phyloP scores from a whole-genome alignment of 2,888 invertebrate species.

The Cetonia aurata region DNA sequence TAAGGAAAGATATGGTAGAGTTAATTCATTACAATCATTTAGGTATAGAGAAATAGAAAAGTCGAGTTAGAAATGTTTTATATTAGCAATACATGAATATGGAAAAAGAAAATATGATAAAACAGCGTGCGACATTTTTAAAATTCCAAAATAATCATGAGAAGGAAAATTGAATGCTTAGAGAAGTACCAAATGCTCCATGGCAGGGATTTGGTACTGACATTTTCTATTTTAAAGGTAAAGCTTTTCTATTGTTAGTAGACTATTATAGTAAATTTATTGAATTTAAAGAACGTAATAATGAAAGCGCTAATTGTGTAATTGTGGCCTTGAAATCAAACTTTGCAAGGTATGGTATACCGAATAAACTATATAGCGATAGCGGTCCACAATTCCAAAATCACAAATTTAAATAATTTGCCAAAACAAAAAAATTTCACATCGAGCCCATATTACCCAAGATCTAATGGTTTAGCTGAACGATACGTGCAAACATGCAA shows the following conservation, averaged over 20 bases:
- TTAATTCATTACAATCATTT: constrained; percentile 31
- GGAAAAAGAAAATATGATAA: constrained; percentile 20
- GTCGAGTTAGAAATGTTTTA: constrained; percentile 7
- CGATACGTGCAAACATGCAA: constrained; percentile 9
- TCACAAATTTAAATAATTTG: constrained; percentile 25
- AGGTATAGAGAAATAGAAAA: constrained; percentile 32
- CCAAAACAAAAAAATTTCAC: constrained; percentile 18
- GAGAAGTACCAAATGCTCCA: constrained; percentile 24
- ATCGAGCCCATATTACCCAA: constrained; percentile 13
- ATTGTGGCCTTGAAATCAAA: constrained; percentile 34
- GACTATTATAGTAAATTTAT: constrained; percentile 33
- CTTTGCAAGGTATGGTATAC: constrained; percentile 39
- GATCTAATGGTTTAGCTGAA: constrained; percentile 10
- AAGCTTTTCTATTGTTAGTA: constrained; percentile 21
- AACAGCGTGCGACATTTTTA: constrained; percentile 19
- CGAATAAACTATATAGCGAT: constrained; percentile 8
- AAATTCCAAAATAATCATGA: constrained; percentile 28
- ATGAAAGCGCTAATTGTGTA: constrained; percentile 19
- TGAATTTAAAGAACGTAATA: constrained; percentile 25
- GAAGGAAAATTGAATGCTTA: constrained; percentile 15
- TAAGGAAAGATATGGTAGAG: constrained; percentile 18
- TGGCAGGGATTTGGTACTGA: constrained; percentile 20
- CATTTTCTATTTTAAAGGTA: constrained; percentile 33
- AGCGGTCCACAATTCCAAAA: constrained; percentile 28
- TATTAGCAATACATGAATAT: constrained; percentile 27